These are phyloP conservation scores for Dermatophagoides farinae DNA, from an alignment of 1,140 invertebrate species.

Conservation along the genomic window DNA sequence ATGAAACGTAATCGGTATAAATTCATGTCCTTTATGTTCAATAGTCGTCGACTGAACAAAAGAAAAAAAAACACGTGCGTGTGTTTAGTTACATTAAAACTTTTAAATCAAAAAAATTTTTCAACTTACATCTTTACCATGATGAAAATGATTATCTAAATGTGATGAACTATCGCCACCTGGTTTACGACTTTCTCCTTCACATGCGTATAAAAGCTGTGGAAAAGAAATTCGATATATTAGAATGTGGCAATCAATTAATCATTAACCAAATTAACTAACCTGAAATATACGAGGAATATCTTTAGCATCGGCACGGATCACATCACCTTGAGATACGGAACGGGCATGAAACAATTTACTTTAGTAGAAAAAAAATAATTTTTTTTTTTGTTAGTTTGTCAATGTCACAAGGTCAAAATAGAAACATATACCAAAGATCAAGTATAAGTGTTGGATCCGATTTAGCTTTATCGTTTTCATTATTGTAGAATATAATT, in stretches of 20 bases:
- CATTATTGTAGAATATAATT: conserved; percentile 91
- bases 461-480: conserved; percentile 79
- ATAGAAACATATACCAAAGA: conserved; percentile 47
- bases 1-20: conserved; percentile 84
- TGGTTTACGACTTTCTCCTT: conserved; percentile 68
- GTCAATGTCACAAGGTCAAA: background rate
- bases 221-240: conserved; percentile 16
- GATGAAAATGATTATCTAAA: conserved; percentile 18
- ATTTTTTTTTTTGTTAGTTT: background rate
- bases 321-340: conserved; percentile 90
- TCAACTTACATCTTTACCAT: conserved; percentile 20
- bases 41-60: conserved; percentile 49
- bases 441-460: conserved; percentile 85
- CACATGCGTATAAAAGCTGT: conserved; percentile 68
- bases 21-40: conserved; percentile 82
- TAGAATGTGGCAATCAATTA: background rate
- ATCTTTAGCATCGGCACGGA: conserved; percentile 91
- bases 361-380: conserved; percentile 34
- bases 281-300: conserved; percentile 96
- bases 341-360: conserved; percentile 96
- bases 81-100: background rate
- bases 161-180: conserved; percentile 37
- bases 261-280: conserved; percentile 13
- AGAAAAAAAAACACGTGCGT: background rate
- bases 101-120: background rate